Evolutionary conservation across 2,113 vertebrate species (phyloP).

Genomic region (Lichenostomus cassidix): DNA sequence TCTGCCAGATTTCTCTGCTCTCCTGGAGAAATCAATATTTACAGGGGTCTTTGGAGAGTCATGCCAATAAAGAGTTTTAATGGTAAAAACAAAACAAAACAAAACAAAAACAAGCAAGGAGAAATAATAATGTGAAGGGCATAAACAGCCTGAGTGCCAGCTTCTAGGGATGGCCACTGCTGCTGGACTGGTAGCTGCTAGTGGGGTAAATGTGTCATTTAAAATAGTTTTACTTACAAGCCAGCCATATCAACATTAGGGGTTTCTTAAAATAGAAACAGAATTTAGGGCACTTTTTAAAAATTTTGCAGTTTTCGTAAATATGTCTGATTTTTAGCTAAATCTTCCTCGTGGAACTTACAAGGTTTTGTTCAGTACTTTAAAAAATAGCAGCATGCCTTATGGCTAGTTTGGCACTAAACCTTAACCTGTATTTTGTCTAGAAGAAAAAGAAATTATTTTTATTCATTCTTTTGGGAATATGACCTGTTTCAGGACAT

Average conservation of each 20-base stretch:
- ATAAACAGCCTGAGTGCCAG: neutral
- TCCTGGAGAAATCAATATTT: neutral
- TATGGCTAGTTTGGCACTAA: neutral
- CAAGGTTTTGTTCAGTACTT: neutral
- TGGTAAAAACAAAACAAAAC: neutral
- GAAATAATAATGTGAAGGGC: neutral
- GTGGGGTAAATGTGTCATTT: neutral
- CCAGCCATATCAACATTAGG: neutral
- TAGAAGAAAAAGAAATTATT: neutral
- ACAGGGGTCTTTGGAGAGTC: neutral
- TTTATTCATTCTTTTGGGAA: constrained; percentile 26
- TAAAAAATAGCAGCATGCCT: neutral
- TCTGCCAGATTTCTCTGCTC: neutral
- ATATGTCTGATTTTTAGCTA: neutral
- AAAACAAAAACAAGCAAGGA: neutral
- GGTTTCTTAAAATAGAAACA: neutral
- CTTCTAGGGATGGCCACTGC: neutral
- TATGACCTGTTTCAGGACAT: constrained; percentile 29
- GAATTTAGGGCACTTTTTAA: neutral
- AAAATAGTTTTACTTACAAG: neutral
- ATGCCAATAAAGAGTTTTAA: neutral
- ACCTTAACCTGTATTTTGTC: constrained; percentile 23
- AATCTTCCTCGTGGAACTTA: neutral
- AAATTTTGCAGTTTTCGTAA: neutral
- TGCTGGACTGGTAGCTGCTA: neutral